A percentile compares a stretch with the other conserved stretches of the same genome.
Evolutionary conservation across 2,113 vertebrate species (phyloP).

Genomic region (Bubo blakistoni): DNA sequence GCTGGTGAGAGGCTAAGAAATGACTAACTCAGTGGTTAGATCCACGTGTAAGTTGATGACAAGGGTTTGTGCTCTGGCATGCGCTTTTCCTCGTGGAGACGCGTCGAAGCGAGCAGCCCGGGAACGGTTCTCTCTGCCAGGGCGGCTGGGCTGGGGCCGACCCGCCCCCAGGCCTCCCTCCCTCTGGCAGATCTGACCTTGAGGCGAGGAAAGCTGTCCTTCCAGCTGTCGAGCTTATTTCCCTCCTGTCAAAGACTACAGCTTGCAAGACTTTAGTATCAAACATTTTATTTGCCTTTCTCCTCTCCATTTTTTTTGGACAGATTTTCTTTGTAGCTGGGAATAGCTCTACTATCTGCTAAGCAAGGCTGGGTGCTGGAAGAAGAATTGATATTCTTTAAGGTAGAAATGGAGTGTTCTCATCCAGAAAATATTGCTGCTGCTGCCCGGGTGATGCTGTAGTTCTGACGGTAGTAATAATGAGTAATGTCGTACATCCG

Average conservation of each 20-base stretch:
- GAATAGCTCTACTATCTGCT: neutral
- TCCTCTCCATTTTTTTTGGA: neutral
- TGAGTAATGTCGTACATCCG: accelerated
- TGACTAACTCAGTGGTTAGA: neutral
- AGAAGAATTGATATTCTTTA: neutral
- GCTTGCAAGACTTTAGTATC: neutral
- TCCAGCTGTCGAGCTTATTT: neutral
- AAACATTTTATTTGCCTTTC: neutral
- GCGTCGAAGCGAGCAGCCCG: neutral
- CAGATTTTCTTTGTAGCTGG: neutral
- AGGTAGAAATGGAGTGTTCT: neutral
- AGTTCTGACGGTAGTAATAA: neutral
- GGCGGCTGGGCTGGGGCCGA: neutral
- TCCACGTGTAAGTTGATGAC: neutral
- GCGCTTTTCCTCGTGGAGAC: neutral
- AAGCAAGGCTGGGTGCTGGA: neutral
- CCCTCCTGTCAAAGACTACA: neutral
- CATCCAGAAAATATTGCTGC: neutral
- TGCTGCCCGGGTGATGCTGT: neutral
- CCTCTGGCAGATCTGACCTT: neutral
- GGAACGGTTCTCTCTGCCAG: accelerated
- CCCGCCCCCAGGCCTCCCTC: accelerated
- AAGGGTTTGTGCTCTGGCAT: neutral
- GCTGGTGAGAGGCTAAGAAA: neutral
- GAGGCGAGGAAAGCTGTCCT: neutral